A percentile compares a stretch with the other conserved stretches of the same genome.
phyloP scores from a whole-genome alignment of 1,140 invertebrate genomes.

The Rhagoletis pomonella region DNA sequence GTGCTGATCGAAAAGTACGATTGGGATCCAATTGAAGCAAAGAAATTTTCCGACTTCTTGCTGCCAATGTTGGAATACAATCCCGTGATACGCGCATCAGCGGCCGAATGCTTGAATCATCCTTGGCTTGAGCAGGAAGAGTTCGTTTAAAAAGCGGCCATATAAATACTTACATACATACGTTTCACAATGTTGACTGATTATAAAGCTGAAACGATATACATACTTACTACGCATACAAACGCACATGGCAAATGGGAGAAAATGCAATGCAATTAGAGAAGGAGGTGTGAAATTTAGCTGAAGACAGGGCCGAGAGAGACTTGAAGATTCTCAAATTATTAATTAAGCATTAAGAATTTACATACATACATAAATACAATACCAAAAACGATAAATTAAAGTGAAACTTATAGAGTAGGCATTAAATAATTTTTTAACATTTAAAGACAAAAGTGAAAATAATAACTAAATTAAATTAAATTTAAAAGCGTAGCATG shows the following conservation, averaged over 20 bases:
- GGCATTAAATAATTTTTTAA: conserved; percentile 23
- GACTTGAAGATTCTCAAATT: conserved; percentile 35
- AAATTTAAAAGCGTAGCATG: conserved; percentile 2
- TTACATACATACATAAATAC: conserved; percentile 9
- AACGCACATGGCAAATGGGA: neutral
- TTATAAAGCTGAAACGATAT: conserved; percentile 30
- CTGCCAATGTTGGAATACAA: conserved; percentile 97
- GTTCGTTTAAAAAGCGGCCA: conserved; percentile 63
- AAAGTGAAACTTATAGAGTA: conserved; percentile 17
- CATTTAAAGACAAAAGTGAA: neutral
- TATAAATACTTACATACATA: neutral
- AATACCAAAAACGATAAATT: conserved; percentile 25
- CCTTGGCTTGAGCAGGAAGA: conserved; percentile 88
- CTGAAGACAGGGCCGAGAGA: conserved; percentile 18
- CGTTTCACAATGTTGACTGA: conserved; percentile 16
- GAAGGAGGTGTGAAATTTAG: neutral
- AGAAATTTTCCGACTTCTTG: conserved; percentile 94
- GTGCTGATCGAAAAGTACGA: conserved; percentile 97
- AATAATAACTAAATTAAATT: neutral
- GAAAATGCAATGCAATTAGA: neutral
- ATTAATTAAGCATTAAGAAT: conserved; percentile 37
- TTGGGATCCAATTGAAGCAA: conserved; percentile 90
- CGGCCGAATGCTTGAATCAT: conserved; percentile 93
- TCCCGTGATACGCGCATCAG: conserved; percentile 92
- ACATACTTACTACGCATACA: conserved; percentile 8